phyloP scores from a whole-genome alignment of 92 coral and sea anemone species.

The Epizoanthus stellaris region DNA sequence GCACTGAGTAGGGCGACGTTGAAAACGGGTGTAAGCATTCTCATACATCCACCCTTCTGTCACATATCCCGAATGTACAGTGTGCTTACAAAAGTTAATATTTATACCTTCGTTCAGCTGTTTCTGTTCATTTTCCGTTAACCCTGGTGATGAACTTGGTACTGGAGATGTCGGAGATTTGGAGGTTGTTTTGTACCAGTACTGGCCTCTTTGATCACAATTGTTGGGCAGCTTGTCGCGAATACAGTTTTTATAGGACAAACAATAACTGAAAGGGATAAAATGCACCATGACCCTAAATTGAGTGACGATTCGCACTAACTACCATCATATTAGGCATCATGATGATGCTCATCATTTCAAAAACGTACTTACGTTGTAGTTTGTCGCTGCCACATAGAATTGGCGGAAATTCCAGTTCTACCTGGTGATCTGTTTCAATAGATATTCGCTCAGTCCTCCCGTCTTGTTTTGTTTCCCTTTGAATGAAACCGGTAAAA shows the following conservation, averaged over 20 bases:
- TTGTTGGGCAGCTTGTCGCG: no score
- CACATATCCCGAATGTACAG: no score
- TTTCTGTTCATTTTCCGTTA: background rate
- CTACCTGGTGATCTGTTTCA: constrained; percentile 69
- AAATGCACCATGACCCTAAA: constrained; percentile 14
- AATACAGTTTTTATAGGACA: constrained; percentile 31
- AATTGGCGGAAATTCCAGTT: constrained; percentile 61
- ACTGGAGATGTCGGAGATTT: no score
- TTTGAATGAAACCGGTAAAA: constrained; percentile 14
- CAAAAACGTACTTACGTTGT: constrained; percentile 50
- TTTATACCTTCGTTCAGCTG: no score
- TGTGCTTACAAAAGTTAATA: background rate
- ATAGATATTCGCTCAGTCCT: constrained; percentile 59
- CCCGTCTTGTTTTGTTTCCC: constrained; percentile 58
- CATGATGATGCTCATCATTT: background rate
- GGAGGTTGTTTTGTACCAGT: no score
- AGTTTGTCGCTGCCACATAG: constrained; percentile 55
- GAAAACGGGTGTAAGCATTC: no score
- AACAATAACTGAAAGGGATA: constrained; percentile 47
- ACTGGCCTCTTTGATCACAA: no score
- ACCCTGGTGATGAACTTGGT: no score
- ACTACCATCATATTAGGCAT: constrained; percentile 25
- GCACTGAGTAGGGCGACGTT: background rate
- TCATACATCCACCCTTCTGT: no score
- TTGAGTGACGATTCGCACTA: constrained; percentile 37